phyloP scores from a whole-genome alignment of 1,140 invertebrate genomes.

The Formica selysi region DNA sequence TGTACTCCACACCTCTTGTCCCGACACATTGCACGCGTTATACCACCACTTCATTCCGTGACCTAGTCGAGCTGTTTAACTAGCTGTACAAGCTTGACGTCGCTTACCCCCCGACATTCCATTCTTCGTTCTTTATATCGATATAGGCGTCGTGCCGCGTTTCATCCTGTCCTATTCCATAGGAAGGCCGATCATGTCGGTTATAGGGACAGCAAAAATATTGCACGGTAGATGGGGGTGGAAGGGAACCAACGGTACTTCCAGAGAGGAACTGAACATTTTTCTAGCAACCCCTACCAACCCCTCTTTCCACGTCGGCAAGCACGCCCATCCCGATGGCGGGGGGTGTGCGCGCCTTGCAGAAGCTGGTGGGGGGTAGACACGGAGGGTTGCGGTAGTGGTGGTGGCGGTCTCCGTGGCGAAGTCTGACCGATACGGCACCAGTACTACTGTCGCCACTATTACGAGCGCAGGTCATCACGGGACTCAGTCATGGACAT shows the following conservation, averaged over 20 bases:
- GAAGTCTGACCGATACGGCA: slow-evolving; percentile 84
- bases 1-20: not conserved
- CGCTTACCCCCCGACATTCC: slow-evolving; percentile 48
- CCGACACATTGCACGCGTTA: slow-evolving; percentile 31
- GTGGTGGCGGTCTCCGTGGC: slow-evolving; percentile 66
- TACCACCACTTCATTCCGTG: slow-evolving; percentile 44
- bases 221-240: slow-evolving; percentile 7
- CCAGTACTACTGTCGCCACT: slow-evolving; percentile 86
- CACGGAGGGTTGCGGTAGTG: slow-evolving; percentile 49
- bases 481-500: slow-evolving; percentile 85
- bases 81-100: slow-evolving; percentile 52
- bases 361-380: slow-evolving; percentile 66
- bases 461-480: slow-evolving; percentile 82
- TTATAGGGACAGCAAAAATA: slow-evolving; percentile 61
- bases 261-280: slow-evolving; percentile 71
- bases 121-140: slow-evolving; percentile 60
- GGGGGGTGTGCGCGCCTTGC: slow-evolving; percentile 72
- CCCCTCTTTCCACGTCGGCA: slow-evolving; percentile 34
- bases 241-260: slow-evolving; percentile 36
- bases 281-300: slow-evolving; percentile 74
- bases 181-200: slow-evolving; percentile 58
- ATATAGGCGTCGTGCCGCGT: slow-evolving; percentile 46
- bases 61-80: slow-evolving; percentile 59
- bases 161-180: slow-evolving; percentile 41
- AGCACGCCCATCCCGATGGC: slow-evolving; percentile 80